Evolutionary conservation across 1,140 invertebrate genomes (phyloP).

Genomic region (Drosophila punjabiensis): DNA sequence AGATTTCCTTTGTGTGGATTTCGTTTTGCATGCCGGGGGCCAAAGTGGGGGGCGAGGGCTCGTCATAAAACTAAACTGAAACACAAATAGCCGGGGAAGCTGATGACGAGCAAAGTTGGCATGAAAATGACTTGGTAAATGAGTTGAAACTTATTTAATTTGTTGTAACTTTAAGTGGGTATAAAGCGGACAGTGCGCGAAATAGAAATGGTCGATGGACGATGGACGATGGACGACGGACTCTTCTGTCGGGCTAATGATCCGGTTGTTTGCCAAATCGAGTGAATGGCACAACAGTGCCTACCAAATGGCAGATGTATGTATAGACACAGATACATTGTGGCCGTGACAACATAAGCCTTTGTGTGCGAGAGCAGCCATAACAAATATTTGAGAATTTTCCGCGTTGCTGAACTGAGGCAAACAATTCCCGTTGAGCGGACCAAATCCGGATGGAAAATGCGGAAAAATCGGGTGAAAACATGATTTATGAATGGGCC

Average conservation of each 20-base stretch:
- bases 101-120: constrained; percentile 66
- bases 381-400: constrained; percentile 72
- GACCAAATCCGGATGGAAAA: constrained; percentile 16
- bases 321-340: background rate
- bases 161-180: constrained; percentile 69
- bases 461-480: constrained; percentile 39
- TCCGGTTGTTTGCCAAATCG: constrained; percentile 64
- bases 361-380: constrained; percentile 52
- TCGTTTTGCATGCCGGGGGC: constrained; percentile 59
- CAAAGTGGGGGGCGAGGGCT: constrained; percentile 1
- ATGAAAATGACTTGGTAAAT: constrained; percentile 79
- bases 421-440: constrained; percentile 28
- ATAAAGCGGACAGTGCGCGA: constrained; percentile 3
- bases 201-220: background rate
- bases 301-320: constrained; percentile 8
- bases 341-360: constrained; percentile 58
- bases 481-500: constrained; percentile 74
- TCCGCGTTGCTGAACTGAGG: constrained; percentile 50
- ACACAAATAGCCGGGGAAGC: constrained; percentile 69
- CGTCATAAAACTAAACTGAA: constrained; percentile 77
- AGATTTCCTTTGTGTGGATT: constrained; percentile 71
- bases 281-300: constrained; percentile 38
- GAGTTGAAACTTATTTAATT: constrained; percentile 82
- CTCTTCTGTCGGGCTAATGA: constrained; percentile 58
- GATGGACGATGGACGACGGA: background rate